Evolutionary conservation across 2,797 vertebrate genomes (phyloP).

Genomic region (Synaphobranchus kaupii): DNA sequence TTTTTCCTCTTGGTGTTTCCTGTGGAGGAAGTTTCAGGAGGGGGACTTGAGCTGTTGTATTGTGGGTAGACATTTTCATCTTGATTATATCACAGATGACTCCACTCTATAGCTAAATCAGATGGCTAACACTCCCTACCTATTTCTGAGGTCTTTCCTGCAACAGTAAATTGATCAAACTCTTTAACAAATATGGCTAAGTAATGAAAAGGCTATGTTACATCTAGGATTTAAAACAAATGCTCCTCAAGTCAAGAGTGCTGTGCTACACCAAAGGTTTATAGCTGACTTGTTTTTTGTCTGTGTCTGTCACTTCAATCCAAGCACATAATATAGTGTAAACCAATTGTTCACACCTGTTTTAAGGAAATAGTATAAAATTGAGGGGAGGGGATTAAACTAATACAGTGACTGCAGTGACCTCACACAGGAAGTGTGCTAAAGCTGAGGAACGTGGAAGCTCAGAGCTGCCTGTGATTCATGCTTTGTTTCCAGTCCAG

Average conservation of each 20-base stretch:
- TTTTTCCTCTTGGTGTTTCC: background rate
- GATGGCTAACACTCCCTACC: background rate
- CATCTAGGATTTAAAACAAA: background rate
- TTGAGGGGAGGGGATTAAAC: too few species aligned
- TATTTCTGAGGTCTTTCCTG: background rate
- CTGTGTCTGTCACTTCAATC: background rate
- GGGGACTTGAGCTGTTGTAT: background rate
- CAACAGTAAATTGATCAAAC: background rate
- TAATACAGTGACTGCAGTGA: background rate
- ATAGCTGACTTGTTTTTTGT: background rate
- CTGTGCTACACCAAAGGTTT: background rate
- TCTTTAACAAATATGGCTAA: background rate
- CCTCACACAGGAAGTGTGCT: background rate
- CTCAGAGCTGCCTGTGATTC: background rate
- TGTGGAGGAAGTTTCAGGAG: background rate
- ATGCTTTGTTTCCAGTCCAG: background rate
- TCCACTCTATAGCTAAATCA: too few species aligned
- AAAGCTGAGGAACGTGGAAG: background rate
- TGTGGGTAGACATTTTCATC: background rate
- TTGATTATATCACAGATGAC: background rate
- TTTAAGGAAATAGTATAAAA: background rate
- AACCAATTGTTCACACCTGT: background rate
- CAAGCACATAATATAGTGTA: background rate
- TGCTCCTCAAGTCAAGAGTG: too few species aligned
- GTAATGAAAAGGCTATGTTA: background rate